Conservation (phyloP, 2,797 vertebrate genomes). For the Semaprochilodus insignis region DNA sequence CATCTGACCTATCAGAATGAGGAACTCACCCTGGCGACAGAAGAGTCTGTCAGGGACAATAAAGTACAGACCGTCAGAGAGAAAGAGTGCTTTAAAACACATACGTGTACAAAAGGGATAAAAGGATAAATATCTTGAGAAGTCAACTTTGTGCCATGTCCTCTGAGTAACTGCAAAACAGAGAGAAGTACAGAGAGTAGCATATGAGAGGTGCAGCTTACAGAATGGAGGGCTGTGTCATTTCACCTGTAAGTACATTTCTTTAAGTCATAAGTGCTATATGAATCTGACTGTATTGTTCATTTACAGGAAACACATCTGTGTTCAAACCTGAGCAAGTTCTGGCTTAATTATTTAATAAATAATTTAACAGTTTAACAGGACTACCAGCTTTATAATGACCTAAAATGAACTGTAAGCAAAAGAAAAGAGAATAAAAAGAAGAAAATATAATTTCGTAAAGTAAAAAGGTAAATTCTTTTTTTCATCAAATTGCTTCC, state of each 20-base stretch:
- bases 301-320: not conserved
- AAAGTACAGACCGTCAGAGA: conserved; percentile 43
- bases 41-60: conserved; percentile 34
- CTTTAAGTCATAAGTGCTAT: not conserved
- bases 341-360: not conserved
- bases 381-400: not conserved
- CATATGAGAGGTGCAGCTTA: conserved; percentile 74
- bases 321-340: not conserved
- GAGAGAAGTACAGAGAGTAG: conserved; percentile 59
- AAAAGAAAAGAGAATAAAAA: not conserved
- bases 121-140: conserved; percentile 26
- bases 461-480: not conserved
- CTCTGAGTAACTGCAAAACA: conserved; percentile 64
- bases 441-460: not conserved
- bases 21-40: conserved; percentile 34
- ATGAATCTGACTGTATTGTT: not conserved
- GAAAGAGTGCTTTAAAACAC: not conserved
- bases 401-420: not conserved
- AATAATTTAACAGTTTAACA: not conserved
- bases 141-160: conserved; percentile 48
- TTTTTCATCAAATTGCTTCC: not conserved
- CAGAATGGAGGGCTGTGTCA: conserved; percentile 95
- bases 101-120: conserved; percentile 10
- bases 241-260: conserved; percentile 88
- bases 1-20: conserved; percentile 45